Conservation (phyloP, 2,113 vertebrate genomes). For the Panurus biarmicus region DNA sequence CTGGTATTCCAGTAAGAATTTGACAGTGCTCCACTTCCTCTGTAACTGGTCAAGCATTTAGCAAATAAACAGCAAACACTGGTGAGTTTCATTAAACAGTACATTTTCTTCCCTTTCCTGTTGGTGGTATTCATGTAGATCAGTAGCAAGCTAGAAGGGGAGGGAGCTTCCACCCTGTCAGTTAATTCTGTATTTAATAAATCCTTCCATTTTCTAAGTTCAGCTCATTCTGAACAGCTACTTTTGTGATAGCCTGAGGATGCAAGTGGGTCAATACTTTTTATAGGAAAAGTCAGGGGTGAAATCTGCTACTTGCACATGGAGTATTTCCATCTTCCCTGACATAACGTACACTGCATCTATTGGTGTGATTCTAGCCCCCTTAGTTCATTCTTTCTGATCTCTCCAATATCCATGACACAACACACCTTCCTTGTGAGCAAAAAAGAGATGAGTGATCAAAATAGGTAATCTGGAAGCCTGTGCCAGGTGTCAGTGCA, state of each 20-base stretch:
- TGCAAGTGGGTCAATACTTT: neutral
- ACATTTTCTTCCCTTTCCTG: neutral
- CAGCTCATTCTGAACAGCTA: neutral
- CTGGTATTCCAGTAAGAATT: neutral
- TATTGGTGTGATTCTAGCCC: neutral
- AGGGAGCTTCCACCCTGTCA: neutral
- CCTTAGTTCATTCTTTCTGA: neutral
- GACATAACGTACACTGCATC: neutral
- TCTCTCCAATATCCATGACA: neutral
- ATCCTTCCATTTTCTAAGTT: neutral
- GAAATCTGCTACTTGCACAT: neutral
- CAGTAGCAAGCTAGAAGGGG: neutral
- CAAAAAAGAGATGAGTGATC: neutral
- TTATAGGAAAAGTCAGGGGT: neutral
- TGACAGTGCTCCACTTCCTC: neutral
- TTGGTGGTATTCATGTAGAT: neutral
- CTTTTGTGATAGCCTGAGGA: neutral
- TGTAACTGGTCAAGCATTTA: neutral
- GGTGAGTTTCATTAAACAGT: neutral
- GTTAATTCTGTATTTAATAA: neutral
- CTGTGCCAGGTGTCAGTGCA: neutral
- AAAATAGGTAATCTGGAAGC: neutral
- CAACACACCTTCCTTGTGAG: neutral
- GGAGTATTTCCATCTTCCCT: neutral
- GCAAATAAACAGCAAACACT: neutral